phyloP scores from a whole-genome alignment of 2,113 vertebrate genomes.

The Puntigrus tetrazona region DNA sequence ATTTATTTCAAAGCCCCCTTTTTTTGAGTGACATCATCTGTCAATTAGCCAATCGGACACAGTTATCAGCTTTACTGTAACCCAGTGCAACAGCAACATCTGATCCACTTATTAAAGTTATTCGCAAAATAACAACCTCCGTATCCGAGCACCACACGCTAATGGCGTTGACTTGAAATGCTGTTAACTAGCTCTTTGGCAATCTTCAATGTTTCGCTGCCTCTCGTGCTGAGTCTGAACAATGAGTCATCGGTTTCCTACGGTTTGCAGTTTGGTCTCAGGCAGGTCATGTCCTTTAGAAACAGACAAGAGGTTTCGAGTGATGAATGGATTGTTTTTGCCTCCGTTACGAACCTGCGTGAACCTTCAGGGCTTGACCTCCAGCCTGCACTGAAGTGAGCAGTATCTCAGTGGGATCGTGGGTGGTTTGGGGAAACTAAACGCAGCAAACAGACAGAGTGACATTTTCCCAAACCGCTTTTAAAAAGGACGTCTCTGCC shows the following conservation, averaged over 20 bases:
- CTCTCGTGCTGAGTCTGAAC: background rate
- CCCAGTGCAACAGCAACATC: background rate
- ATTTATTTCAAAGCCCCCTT: background rate
- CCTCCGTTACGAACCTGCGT: background rate
- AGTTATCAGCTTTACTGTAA: background rate
- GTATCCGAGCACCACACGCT: background rate
- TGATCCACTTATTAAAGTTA: background rate
- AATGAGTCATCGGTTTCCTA: background rate
- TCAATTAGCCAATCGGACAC: background rate
- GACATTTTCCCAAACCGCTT: background rate
- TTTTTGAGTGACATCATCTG: background rate
- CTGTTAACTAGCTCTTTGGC: background rate
- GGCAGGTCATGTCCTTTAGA: conserved; percentile 5
- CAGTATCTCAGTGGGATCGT: background rate
- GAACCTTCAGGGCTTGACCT: background rate
- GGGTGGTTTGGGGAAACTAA: background rate
- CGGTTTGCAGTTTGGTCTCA: background rate
- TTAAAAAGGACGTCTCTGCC: background rate
- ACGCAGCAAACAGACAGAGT: background rate
- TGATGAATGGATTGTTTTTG: conserved; percentile 6
- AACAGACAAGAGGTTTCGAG: background rate
- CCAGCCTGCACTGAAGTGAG: background rate
- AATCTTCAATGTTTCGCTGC: background rate
- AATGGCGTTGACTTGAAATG: background rate
- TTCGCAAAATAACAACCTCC: background rate